Conservation (phyloP, 2,113 vertebrate species). For the Paradisaea rubra region DNA sequence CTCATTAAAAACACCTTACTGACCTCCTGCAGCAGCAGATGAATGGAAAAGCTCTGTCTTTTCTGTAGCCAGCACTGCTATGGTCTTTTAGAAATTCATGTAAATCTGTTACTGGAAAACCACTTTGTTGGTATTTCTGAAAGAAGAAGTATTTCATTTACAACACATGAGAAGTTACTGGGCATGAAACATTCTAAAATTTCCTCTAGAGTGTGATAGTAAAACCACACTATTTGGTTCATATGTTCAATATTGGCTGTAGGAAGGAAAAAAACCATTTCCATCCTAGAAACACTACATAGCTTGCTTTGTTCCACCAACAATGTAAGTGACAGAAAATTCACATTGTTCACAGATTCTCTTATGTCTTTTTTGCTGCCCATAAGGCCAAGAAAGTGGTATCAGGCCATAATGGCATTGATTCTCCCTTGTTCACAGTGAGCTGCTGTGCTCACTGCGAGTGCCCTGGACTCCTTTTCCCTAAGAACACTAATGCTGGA, state of each 20-base stretch:
- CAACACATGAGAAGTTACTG: not conserved
- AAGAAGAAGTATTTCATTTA: conserved; percentile 1
- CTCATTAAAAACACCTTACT: not conserved
- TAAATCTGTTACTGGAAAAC: conserved; percentile 88
- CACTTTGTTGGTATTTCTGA: conserved; percentile 87
- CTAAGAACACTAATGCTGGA: not conserved
- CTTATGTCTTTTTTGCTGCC: not conserved
- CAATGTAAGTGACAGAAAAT: not conserved
- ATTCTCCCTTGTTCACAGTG: not conserved
- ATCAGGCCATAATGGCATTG: not conserved
- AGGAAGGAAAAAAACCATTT: not conserved
- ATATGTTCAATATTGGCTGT: not conserved
- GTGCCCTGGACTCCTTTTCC: not conserved
- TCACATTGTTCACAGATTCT: not conserved
- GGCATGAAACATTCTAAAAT: not conserved
- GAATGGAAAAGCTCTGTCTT: conserved; percentile 1
- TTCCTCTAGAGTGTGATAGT: not conserved
- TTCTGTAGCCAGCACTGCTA: conserved; percentile 13
- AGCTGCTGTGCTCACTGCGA: not conserved
- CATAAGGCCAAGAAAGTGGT: not conserved
- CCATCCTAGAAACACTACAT: not conserved
- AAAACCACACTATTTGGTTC: not conserved
- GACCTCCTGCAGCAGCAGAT: conserved; percentile 82
- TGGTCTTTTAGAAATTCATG: conserved; percentile 82
- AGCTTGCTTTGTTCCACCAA: not conserved